Evolutionary conservation across 2,113 vertebrate species (phyloP), one percentile per base, ranked within the genome.

Genomic region (Aplodontia rufa): DNA sequence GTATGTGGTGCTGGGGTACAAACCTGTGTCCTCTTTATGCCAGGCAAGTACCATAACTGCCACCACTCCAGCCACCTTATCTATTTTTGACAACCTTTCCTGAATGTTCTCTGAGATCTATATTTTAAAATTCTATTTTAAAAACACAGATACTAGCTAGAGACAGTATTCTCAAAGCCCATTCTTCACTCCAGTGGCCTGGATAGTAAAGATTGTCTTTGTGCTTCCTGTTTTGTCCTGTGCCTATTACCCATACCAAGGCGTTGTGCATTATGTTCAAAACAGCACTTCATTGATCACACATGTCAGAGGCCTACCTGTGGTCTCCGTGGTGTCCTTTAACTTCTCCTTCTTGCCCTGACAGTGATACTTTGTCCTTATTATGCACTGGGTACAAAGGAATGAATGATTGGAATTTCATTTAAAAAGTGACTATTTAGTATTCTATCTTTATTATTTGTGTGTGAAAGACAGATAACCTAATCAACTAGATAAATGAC

Each of bases 371-470:
- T 10, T 89, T 30, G n/a, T 71, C 53, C 71, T 87, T 28, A 28
- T 62, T 62, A 68, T 68, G 10, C 42, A 69, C 12, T 20, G 40
- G 26, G 47, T 78, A 37, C 53, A 40, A 80, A 84, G 32, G 47
- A 93, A 75, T 62, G 55, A 84, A 26, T 64, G 45, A 24, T 84
- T 71, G 71, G 11, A 85, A 87, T 91, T 94, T 84, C 45, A 64
- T 79, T 55, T 8, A 58, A n/a, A 90, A 82, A 90, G 13, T 20
- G 32, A 78, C 8, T 85, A 74, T 35, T 92, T 82, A 75, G 76
- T 49, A 87, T 95, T 88, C 37, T 85, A 4, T 87, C 87, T 72
- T 94, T 40, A 81, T 95, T 96, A 81, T 90, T 92, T 96, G 66
- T 95, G 58, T 94, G 51, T 55, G 47, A 93, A 94, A 40, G 83